Evolutionary conservation across 2,888 invertebrate species (phyloP).

Genomic region (Drosophila conformis): DNA sequence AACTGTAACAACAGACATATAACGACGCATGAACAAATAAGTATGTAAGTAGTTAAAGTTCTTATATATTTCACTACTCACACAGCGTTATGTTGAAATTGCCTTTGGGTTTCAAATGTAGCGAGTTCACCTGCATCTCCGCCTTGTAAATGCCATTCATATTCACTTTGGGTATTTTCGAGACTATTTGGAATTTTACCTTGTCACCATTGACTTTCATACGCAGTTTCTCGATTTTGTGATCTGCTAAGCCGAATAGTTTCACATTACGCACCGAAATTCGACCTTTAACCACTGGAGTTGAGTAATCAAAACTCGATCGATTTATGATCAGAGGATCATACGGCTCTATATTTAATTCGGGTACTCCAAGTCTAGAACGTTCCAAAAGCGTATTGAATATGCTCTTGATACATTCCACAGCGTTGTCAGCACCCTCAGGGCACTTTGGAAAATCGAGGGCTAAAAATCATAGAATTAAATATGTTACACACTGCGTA

Average conservation of each 20-base stretch:
- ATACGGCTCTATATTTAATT: constrained; percentile 80
- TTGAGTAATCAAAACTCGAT: constrained; percentile 76
- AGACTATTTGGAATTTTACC: constrained; percentile 83
- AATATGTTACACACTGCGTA: constrained; percentile 9
- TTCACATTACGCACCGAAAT: constrained; percentile 86
- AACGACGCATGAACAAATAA: background rate
- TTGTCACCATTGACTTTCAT: constrained; percentile 85
- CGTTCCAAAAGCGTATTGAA: constrained; percentile 85
- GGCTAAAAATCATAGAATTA: background rate
- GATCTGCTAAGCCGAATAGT: constrained; percentile 86
- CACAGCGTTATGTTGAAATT: constrained; percentile 87
- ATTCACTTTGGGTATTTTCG: constrained; percentile 86
- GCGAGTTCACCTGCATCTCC: constrained; percentile 87
- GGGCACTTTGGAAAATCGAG: constrained; percentile 86
- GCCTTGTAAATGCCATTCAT: constrained; percentile 88
- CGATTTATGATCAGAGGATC: constrained; percentile 82
- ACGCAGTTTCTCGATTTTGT: constrained; percentile 86
- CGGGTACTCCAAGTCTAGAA: constrained; percentile 78
- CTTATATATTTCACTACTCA: constrained; percentile 82
- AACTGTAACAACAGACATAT: constrained; percentile 28
- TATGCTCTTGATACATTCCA: constrained; percentile 87
- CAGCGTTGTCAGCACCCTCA: constrained; percentile 86
- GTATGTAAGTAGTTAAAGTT: background rate
- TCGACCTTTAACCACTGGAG: constrained; percentile 71
- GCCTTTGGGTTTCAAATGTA: constrained; percentile 87